Evolutionary conservation across 2,113 vertebrate species (phyloP), one percentile per base, ranked within the genome.

Genomic region (Catharus bicknelli): DNA sequence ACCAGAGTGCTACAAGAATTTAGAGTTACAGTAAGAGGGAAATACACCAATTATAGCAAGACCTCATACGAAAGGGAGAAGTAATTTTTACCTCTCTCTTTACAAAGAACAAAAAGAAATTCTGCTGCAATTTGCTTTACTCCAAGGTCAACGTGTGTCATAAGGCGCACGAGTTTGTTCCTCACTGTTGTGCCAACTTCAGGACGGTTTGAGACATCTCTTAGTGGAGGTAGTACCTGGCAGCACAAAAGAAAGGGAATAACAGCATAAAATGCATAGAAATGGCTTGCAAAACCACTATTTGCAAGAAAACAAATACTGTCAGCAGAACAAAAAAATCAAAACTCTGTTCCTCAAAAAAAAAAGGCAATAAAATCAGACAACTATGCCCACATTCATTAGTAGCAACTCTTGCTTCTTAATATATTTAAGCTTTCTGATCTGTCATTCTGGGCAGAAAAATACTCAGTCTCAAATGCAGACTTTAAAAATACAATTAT

Each of bases 51-150:
- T 23, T 36, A 84, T 23, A 48, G 36, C 61, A 79, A 61, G 36
- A 61, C 16, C 11, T 67, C 25, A 50, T 2, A 74, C 23, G 83
- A 80, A 74, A 87, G 7, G 26, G 63, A 61, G 54, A 54, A 69
- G 21, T 13, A 13, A 59, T 74, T 94, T 96, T 97, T 97, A 99
- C 99, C 99, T 95, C 98, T 99, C 91, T 99, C 99, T 97, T 99
- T 99, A 96, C 99, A 99, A 86, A 99, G 98, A 57, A 99, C 99
- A 51, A 99, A 99, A 67, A 99, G 98, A 90, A 99, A 99, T 97
- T 99, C 99, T 62, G 99, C 99, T 75, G 99, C 98, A 42, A 98
- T 98, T 93, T 99, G 99, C 97, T 99, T 99, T 89, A 99, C 99
- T 30, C 98, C 99, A 91, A 99, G 98, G 95, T 99, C 99, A 21